Percentiles rank a stretch among this genome's conserved stretches.
These are phyloP conservation scores for Chironomus tentans DNA, from an alignment of 2,888 invertebrate species.

Conservation along the genomic window DNA sequence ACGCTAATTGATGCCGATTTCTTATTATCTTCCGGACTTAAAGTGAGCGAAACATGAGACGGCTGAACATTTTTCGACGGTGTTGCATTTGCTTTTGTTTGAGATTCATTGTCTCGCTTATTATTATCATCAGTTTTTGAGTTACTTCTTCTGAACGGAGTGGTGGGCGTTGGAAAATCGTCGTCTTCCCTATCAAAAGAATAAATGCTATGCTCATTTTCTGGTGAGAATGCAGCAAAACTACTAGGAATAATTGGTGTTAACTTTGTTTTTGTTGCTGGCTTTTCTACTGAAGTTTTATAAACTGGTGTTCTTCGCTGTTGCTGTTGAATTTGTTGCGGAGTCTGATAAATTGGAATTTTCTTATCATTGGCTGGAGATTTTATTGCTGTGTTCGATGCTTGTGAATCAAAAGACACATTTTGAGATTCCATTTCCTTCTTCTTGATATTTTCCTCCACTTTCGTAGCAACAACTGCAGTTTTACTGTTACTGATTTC, in stretches of 20 bases:
- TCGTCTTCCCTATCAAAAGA: conserved; percentile 62
- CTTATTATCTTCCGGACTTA: conserved; percentile 41
- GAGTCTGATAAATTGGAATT: not conserved
- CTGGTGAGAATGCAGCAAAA: conserved; percentile 51
- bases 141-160: conserved; percentile 49
- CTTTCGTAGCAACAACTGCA: too few species aligned
- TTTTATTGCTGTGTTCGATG: not conserved
- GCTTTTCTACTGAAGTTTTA: conserved; percentile 42
- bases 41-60: conserved; percentile 37
- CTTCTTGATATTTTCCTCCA: too few species aligned
- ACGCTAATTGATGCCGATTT: conserved; percentile 47
- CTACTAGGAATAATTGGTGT: conserved; percentile 31
- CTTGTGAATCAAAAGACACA: not conserved
- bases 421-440: too few species aligned
- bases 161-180: conserved; percentile 43
- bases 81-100: conserved; percentile 25
- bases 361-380: not conserved
- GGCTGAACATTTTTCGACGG: conserved; percentile 28
- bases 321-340: conserved; percentile 5
- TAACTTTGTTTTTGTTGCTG: conserved; percentile 41
- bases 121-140: conserved; percentile 37
- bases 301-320: conserved; percentile 48
- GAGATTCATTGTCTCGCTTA: conserved; percentile 19
- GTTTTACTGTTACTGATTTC: not conserved
- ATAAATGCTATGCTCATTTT: conserved; percentile 61